Conservation (phyloP, 2,888 invertebrate genomes). For the Heliconius erato region DNA sequence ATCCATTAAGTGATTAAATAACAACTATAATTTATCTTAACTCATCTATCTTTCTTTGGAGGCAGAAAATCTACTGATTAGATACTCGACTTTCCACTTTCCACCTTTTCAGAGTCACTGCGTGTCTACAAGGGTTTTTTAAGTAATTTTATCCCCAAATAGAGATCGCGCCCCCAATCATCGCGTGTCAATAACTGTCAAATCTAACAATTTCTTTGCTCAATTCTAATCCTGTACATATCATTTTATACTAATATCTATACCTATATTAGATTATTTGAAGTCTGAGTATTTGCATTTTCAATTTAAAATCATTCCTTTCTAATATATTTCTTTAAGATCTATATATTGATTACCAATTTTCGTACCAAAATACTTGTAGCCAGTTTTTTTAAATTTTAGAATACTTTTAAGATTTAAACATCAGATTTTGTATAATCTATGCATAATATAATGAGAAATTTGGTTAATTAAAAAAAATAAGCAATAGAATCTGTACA, state of each 20-base stretch:
- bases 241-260: slow-evolving; percentile 44
- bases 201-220: slow-evolving; percentile 59
- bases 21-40: neutral
- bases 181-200: neutral
- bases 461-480: neutral
- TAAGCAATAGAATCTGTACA: neutral
- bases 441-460: neutral
- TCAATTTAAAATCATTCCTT: slow-evolving; percentile 60
- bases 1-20: neutral
- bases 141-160: neutral
- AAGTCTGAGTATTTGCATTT: slow-evolving; percentile 44
- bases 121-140: neutral
- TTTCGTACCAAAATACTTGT: slow-evolving; percentile 69
- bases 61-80: neutral
- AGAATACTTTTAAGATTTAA: slow-evolving; percentile 4
- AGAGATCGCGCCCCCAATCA: too few relatives aligned
- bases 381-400: slow-evolving; percentile 67
- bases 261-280: slow-evolving; percentile 15
- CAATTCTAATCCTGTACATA: slow-evolving; percentile 57
- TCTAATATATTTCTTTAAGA: slow-evolving; percentile 51
- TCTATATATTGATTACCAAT: slow-evolving; percentile 60
- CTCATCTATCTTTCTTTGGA: neutral
- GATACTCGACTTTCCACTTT: neutral
- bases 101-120: neutral
- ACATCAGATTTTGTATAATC: slow-evolving; percentile 1